Evolutionary conservation across 1,140 invertebrate genomes (phyloP).

Genomic region (Drosophila pectinifera): DNA sequence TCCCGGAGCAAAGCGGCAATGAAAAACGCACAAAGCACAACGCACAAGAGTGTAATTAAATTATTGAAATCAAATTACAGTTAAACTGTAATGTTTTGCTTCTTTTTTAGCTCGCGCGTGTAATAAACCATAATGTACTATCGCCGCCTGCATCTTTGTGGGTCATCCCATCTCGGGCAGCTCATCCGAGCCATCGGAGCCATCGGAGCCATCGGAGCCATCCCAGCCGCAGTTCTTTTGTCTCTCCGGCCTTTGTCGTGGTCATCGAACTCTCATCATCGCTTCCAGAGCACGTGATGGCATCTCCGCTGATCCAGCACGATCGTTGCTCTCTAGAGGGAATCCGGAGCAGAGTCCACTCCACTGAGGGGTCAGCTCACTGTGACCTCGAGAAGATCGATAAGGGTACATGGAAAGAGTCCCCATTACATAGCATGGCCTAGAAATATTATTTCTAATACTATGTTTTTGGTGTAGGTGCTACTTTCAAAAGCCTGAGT

Average conservation of each 20-base stretch:
- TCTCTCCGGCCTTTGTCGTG: slow-evolving; percentile 24
- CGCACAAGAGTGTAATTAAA: slow-evolving; percentile 72
- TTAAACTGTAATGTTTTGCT: slow-evolving; percentile 62
- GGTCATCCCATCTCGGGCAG: slow-evolving; percentile 29
- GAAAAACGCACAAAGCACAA: too few relatives aligned
- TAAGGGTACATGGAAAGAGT: background rate
- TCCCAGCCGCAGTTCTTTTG: slow-evolving; percentile 11
- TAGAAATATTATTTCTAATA: background rate
- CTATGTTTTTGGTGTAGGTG: too few relatives aligned
- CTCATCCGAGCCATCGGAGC: too few relatives aligned
- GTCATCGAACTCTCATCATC: slow-evolving; percentile 42
- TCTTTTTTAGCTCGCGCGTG: slow-evolving; percentile 1
- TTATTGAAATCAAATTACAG: slow-evolving; percentile 83
- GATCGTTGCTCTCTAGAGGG: slow-evolving; percentile 1
- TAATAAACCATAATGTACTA: slow-evolving; percentile 24
- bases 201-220: too few relatives aligned
- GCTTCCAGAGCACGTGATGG: slow-evolving; percentile 27
- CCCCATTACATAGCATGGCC: too few relatives aligned
- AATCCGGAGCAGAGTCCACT: slow-evolving; percentile 8
- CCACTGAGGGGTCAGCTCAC: too few relatives aligned
- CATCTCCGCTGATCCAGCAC: slow-evolving; percentile 40
- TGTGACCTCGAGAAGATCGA: background rate
- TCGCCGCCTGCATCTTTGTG: slow-evolving; percentile 40
- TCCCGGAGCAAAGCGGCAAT: slow-evolving; percentile 8
- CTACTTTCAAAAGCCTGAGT: too few relatives aligned